Evolutionary conservation across 35 echinoderm and acorn worm genomes (phyloP), one percentile per base, ranked within the genome.

Genomic region (Patiria miniata): DNA sequence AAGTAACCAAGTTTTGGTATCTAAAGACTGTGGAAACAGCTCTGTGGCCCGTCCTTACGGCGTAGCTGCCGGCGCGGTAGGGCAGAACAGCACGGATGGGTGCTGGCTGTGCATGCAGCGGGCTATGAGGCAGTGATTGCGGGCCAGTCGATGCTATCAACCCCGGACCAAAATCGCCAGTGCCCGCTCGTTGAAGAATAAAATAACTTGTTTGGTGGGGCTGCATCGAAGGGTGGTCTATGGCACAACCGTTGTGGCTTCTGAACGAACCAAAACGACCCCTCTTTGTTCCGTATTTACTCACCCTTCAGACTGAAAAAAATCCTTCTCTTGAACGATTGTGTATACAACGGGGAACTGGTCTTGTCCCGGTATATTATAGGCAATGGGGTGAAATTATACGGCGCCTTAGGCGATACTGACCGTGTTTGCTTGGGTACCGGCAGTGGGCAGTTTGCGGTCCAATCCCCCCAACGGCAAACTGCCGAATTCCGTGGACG

Each of bases 1-100:
- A 73, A 73, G 65, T 73, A 73, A 73, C 65, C 65, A 73, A 73
- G 65, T 73, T 73, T 73, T 73, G 19, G 65, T 73, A 73, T 73
- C 65, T 30, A 73, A 73, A 36, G 65, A 73, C 65, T 73, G 58
- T 14, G 65, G 26, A 28, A 32, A 73, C 65, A 73, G 34, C 26
- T 32, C 65, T 28, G 18, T 73, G 65, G 57, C 65, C 34, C 65
- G 65, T 34, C 65, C 65, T 28, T 10, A 34, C 14, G 19, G 6
- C 8, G 29, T 73, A 26, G 65, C 65, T 73, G 19, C 14, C 65
- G 65, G 65, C 65, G 29, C 65, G 60, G 60, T 23, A 1, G 1
- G 65, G 3, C 8, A 30, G 42, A 47, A 12, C 4, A 47, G 4
- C 42, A 12, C 12, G 12, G 42, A 4, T 4, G 4, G 42, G 42